phyloP scores from a whole-genome alignment of 2,888 invertebrate genomes.

The Tridacna gigas region DNA sequence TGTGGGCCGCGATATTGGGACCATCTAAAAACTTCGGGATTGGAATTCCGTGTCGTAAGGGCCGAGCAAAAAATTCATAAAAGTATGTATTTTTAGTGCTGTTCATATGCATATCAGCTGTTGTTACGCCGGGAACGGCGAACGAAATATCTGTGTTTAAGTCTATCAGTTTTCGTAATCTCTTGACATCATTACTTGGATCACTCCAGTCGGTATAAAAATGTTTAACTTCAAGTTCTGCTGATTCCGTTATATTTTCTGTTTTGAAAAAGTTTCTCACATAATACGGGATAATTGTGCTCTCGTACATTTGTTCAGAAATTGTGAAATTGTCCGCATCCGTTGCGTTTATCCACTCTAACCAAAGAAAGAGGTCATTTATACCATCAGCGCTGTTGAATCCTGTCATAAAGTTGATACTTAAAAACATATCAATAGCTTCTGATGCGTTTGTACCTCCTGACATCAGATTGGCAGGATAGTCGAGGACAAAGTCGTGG shows the following conservation, averaged over 20 bases:
- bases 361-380: neutral
- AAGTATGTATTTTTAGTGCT: neutral
- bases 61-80: conserved; percentile 2
- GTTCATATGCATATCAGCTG: neutral
- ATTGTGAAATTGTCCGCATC: conserved; percentile 4
- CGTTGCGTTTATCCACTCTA: neutral
- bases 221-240: neutral
- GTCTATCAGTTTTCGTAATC: neutral
- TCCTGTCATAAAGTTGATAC: conserved; percentile 16
- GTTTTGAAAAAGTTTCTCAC: neutral
- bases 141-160: neutral
- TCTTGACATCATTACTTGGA: neutral
- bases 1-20: neutral
- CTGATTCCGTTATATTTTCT: neutral
- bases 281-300: neutral
- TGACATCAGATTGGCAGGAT: neutral
- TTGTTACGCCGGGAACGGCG: neutral
- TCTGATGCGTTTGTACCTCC: neutral
- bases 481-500: conserved; percentile 9
- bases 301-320: neutral
- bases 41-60: neutral
- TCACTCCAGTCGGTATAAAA: conserved; percentile 16
- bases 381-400: conserved; percentile 15
- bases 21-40: neutral
- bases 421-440: conserved; percentile 10